Evolutionary conservation across 2,113 vertebrate species (phyloP).

Genomic region (Ginglymostoma cirratum): DNA sequence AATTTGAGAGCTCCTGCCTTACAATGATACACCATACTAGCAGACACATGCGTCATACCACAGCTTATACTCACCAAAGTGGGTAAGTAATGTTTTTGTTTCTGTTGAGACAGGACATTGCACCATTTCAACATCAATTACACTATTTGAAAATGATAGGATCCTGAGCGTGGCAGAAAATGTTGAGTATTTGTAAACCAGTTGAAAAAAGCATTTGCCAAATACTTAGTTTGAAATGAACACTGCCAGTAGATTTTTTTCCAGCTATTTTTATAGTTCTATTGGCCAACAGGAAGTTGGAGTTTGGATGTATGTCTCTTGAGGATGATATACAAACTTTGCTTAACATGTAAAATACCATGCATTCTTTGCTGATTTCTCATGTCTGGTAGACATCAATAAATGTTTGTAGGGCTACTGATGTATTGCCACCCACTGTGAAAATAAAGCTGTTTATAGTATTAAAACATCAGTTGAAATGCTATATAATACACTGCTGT

Average conservation of each 20-base stretch:
- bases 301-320: neutral
- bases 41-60: neutral
- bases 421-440: neutral
- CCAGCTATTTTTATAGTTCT: neutral
- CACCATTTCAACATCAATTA: neutral
- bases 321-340: slow-evolving; percentile 18
- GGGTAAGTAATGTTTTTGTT: neutral
- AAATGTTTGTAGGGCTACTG: neutral
- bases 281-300: neutral
- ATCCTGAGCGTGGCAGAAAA: neutral
- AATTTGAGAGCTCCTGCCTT: neutral
- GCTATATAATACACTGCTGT: neutral
- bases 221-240: neutral
- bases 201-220: neutral
- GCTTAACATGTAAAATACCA: neutral
- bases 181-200: neutral
- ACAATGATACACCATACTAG: neutral
- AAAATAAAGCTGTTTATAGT: neutral
- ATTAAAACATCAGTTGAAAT: neutral
- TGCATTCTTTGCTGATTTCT: neutral
- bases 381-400: neutral
- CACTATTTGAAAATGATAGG: neutral
- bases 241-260: neutral
- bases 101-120: neutral
- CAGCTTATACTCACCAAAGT: neutral